Evolutionary conservation across 2,888 invertebrate genomes (phyloP).

Genomic region (Argynnis bischoffii): DNA sequence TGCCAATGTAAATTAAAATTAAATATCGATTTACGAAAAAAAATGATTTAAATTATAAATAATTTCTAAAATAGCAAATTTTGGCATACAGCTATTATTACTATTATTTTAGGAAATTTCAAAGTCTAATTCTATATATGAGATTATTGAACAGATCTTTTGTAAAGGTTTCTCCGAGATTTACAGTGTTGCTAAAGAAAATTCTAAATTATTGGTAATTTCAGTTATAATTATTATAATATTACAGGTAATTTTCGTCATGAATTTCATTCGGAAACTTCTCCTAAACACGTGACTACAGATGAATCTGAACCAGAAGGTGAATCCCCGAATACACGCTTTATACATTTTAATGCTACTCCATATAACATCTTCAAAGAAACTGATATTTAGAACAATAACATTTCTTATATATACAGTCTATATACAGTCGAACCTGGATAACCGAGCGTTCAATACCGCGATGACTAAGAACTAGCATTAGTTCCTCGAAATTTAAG

Average conservation of each 20-base stretch:
- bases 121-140: too few species aligned
- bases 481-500: too few species aligned
- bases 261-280: constrained; percentile 69
- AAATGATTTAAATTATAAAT: neutral
- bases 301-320: constrained; percentile 53
- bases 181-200: too few species aligned
- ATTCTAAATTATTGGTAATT: neutral
- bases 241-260: constrained; percentile 73
- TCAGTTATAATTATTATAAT: constrained; percentile 16
- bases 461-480: too few species aligned
- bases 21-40: neutral
- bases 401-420: neutral
- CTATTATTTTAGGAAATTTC: neutral
- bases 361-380: constrained; percentile 67
- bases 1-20: neutral
- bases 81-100: neutral
- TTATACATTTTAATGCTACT: constrained; percentile 68
- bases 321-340: constrained; percentile 66
- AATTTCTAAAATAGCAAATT: neutral
- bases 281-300: constrained; percentile 65
- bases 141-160: too few species aligned
- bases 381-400: constrained; percentile 63
- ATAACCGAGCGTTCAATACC: too few species aligned
- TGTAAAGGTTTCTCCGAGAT: too few species aligned
- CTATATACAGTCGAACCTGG: neutral